These are phyloP conservation scores for Pseudorhiza aurosa DNA, from an alignment of 30 jellyfish, hydroid and myxozoan genomes.

Conservation along the genomic window DNA sequence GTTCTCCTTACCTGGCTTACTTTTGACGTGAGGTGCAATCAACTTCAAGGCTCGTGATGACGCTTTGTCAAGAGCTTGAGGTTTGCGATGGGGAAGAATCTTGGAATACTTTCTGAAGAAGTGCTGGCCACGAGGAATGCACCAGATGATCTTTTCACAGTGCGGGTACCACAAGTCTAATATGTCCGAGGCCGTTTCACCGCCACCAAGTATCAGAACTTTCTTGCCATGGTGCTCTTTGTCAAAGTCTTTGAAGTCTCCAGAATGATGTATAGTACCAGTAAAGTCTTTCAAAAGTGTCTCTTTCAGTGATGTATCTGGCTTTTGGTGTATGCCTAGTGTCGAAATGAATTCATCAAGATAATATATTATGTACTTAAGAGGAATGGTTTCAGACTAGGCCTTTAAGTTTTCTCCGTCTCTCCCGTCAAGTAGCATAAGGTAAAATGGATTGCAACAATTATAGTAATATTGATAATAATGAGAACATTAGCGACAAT, in stretches of 20 bases:
- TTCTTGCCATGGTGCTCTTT: conserved; percentile 59
- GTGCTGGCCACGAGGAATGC: conserved; percentile 96
- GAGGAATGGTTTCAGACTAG: too few relatives aligned
- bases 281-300: conserved; percentile 49
- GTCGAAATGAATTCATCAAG: too few relatives aligned
- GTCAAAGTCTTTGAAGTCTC: conserved; percentile 69
- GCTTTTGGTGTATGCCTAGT: conserved; percentile 70
- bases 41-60: conserved; percentile 83
- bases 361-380: too few relatives aligned
- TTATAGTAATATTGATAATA: too few relatives aligned
- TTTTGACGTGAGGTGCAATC: conserved; percentile 70
- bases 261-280: conserved; percentile 82
- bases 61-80: conserved; percentile 92
- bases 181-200: conserved; percentile 93
- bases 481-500: too few relatives aligned
- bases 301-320: conserved; percentile 45
- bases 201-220: conserved; percentile 85
- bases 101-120: conserved; percentile 83
- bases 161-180: conserved; percentile 75
- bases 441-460: too few relatives aligned
- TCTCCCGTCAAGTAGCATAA: too few relatives aligned
- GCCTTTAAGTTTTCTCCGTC: too few relatives aligned
- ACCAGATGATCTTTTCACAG: conserved; percentile 72
- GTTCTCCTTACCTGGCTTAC: conserved; percentile 92
- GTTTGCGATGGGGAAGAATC: conserved; percentile 82